A percentile compares a stretch with the other conserved stretches of the same genome.
These are phyloP conservation scores for Venustaconcha ellipsiformis DNA, from an alignment of 1,140 invertebrate genomes.

Conservation along the genomic window DNA sequence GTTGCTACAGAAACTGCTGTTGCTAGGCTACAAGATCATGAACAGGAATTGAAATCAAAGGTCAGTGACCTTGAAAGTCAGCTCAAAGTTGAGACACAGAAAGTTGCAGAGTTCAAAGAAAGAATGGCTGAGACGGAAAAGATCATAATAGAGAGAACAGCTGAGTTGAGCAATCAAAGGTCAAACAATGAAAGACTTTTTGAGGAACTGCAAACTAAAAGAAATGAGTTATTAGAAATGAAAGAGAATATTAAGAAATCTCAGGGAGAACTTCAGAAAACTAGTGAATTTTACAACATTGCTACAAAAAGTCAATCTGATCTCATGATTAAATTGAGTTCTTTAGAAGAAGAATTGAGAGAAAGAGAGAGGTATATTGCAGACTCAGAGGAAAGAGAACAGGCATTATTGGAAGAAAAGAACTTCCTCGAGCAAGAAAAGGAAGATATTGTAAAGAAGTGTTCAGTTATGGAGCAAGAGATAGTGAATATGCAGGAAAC, in stretches of 20 bases:
- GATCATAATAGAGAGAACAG: conserved; percentile 4
- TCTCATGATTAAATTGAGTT: conserved; percentile 15
- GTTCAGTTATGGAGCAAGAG: conserved; percentile 12
- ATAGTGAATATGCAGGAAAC: conserved; percentile 20
- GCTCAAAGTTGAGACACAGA: conserved; percentile 5
- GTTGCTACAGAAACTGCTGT: conserved; percentile 2
- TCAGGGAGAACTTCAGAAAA: conserved; percentile 23
- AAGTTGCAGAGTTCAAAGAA: conserved; percentile 8
- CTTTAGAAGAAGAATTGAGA: conserved; percentile 23
- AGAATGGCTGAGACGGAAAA: conserved; percentile 10
- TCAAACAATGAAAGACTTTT: conserved; percentile 12
- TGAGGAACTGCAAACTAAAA: conserved; percentile 29
- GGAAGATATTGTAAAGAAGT: conserved; percentile 18
- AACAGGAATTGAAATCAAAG: conserved; percentile 15
- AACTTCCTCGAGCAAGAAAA: conserved; percentile 18
- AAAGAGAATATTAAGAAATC: conserved; percentile 22
- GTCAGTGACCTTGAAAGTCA: conserved; percentile 20
- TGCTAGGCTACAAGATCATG: conserved; percentile 16
- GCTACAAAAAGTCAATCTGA: conserved; percentile 27
- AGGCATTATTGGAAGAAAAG: conserved; percentile 18
- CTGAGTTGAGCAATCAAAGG: conserved; percentile 6
- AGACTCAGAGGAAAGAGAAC: conserved; percentile 16
- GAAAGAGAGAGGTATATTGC: conserved; percentile 19
- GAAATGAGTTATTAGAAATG: conserved; percentile 22
- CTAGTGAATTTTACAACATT: conserved; percentile 23